Base-by-base conservation (phyloP, 2,888 invertebrate genomes). In the Amphipoea lucens region DNA sequence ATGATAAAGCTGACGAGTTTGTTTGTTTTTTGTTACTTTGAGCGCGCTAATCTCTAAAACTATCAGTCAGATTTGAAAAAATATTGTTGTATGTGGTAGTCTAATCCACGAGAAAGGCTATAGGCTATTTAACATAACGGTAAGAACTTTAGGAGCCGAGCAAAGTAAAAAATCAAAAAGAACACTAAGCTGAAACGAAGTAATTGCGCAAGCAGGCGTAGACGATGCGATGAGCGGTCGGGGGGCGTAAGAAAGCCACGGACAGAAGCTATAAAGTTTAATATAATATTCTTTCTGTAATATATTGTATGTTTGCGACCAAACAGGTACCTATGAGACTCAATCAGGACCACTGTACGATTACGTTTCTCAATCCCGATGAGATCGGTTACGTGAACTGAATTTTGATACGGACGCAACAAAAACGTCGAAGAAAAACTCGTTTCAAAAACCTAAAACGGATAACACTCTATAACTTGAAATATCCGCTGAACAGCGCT, bases 401-500 rank as follows among this genome's bases (percentile, higher is more conserved):
- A 75, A 75, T 66, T 54, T 51, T 62, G 36, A 75, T 9, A 12
- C 23, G n/a, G 45, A 29, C 9, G 14, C 70, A 23, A 68, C 60
- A 42, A 71, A 73, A 78, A 72, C 4, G 6, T 51, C 0, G 6
- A 74, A 65, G 48, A 65, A 54, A 77, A 74, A 6, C 12, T 81
- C 66, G 4, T 73, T 85, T 66, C 5, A 3, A 51, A 81, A 76
- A 74, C n/a, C 60, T 51, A 54, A 82, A 29, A 42, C 42, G 36
- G 60, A 75, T 66, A 78, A 66, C 74, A 76, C 76, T 82, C 42
- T 62, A 77, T 70, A 75, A 74, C 73, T 82, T 78, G 75, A 82
- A 78, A 85, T 82, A 82, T 77, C 60, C 68, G 42, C 20, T 42
- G 72, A 77, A 82, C 74, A 78, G 72, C 57, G 66, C 75, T 84